phyloP scores from a whole-genome alignment of 2,888 invertebrate genomes.

The Calliphora vomitoria region DNA sequence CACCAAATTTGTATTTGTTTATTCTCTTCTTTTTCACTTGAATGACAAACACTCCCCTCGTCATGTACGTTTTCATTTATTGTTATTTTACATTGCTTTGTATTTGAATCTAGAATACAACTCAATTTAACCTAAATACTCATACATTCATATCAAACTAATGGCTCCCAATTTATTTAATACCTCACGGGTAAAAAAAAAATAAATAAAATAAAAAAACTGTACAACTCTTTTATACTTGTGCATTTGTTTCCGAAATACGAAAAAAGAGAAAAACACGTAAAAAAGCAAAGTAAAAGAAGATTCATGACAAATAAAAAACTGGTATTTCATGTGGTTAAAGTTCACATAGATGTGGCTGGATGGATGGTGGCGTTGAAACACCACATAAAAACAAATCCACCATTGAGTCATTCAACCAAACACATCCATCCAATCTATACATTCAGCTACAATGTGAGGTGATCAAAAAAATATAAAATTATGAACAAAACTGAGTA shows the following conservation, averaged over 20 bases:
- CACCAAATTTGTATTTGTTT: constrained; percentile 9
- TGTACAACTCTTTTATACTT: not conserved
- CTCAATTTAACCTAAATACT: constrained; percentile 66
- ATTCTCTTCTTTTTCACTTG: not conserved
- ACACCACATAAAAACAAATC: constrained; percentile 25
- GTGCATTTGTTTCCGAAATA: not conserved
- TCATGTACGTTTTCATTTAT: not conserved
- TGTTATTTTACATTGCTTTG: constrained; percentile 21
- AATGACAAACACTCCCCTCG: not conserved
- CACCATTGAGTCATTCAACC: constrained; percentile 3
- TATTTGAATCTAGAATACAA: constrained; percentile 25
- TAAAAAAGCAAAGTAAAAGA: not conserved
- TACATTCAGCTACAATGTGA: not conserved
- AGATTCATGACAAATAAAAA: constrained; percentile 48
- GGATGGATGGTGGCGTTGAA: constrained; percentile 12
- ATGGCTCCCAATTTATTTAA: constrained; percentile 68
- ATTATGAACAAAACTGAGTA: constrained; percentile 30
- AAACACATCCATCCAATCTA: not conserved
- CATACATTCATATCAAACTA: constrained; percentile 56
- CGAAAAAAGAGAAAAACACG: not conserved
- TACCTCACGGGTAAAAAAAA: constrained; percentile 32
- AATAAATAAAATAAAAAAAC: not conserved
- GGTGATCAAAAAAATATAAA: constrained; percentile 27
- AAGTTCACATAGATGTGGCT: constrained; percentile 11
- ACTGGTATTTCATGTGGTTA: constrained; percentile 49